Evolutionary conservation across 2,888 invertebrate genomes (phyloP), one percentile per base, ranked within the genome.

Genomic region (Melikaiella ostensackeni): DNA sequence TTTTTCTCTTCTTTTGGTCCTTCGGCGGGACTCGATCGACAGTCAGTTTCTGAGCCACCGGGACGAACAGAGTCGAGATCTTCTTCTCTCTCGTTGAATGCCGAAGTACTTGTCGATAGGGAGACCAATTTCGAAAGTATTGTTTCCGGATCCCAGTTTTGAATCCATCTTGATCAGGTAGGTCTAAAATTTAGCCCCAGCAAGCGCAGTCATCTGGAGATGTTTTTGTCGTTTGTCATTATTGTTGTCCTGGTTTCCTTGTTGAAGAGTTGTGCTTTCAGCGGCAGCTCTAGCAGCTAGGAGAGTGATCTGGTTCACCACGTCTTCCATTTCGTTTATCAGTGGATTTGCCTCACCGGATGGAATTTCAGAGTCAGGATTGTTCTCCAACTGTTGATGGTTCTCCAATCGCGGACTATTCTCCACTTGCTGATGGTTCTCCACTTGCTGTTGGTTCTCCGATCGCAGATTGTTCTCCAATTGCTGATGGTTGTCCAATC

Each of bases 241-340:
- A 84, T 90, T 90, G 85, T 90, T 90, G 82, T 90, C 89, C 81
- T 87, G 89, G 74, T 76, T 85, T 16, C 74, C 81, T 75, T 83
- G 85, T 64, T 85, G 86, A 19, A 81, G 82, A 55, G 85, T 87
- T 38, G 91, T 92, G 83, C 94, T 90, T 81, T 95, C 95, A 86
- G 95, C 95, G 66, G 95, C 95, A n/a, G 96, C 95, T 84, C 95
- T 93, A 27, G 96, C 96, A 77, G 96, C 96, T 88, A 96, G 92
- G 84, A 96, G 92, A 81, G 96, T 96, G 88, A 96, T 96, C 92
- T 96, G 96, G 91, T 96, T 96, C 80, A 96, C 96, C 83, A 96
- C 96, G 91, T 96, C 95, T 91, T 96, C 96, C 96, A 96, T 96
- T 91, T 96, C 96, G 92, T 96, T 95, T 79, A 94, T 94, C 70